Evolutionary conservation across 2,797 vertebrate genomes (phyloP).

Genomic region (Ceyx erithaca): DNA sequence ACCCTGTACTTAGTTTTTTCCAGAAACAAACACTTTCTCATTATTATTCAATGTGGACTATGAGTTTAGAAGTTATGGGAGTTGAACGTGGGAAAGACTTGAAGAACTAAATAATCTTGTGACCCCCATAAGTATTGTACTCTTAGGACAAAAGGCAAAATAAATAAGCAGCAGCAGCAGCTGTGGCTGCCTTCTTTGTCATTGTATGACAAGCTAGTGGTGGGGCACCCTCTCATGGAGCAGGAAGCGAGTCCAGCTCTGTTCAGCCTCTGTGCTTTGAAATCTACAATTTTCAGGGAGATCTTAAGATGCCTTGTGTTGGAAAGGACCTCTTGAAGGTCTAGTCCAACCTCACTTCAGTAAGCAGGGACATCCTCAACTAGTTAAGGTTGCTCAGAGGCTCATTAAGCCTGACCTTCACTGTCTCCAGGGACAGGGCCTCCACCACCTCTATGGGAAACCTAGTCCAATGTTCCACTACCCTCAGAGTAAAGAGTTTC

Average conservation of each 20-base stretch:
- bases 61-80: not conserved
- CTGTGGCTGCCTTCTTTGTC: not conserved
- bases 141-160: not conserved
- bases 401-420: no score
- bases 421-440: no score
- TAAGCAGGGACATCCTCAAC: no score
- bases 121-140: not conserved
- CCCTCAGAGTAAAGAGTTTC: no score
- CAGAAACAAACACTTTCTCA: not conserved
- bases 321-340: no score
- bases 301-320: not conserved
- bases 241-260: not conserved
- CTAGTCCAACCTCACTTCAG: no score
- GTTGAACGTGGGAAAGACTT: not conserved
- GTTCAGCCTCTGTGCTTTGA: not conserved
- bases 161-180: not conserved
- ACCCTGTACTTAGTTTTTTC: not conserved
- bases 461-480: no score
- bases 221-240: not conserved
- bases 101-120: not conserved
- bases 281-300: not conserved
- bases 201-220: not conserved
- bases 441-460: no score
- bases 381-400: no score
- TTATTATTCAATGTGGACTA: not conserved